Evolutionary conservation across 2,888 invertebrate genomes (phyloP).

Genomic region (Phyto melanocephala): DNA sequence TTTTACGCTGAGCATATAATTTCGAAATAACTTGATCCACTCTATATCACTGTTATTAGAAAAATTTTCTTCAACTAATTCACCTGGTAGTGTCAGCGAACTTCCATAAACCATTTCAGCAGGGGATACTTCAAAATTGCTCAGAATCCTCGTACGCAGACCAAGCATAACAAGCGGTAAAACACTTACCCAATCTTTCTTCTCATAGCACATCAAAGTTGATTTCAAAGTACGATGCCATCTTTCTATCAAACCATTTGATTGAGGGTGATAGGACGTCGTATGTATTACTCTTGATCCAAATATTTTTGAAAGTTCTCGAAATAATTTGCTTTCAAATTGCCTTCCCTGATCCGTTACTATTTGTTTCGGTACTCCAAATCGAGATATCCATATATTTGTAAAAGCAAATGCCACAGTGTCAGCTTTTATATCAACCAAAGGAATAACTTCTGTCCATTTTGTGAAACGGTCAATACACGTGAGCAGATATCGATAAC

Average conservation of each 20-base stretch:
- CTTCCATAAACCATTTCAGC: neutral
- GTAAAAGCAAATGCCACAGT: conserved; percentile 17
- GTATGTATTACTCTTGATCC: conserved; percentile 5
- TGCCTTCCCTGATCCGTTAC: conserved; percentile 10
- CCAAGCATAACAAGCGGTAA: conserved; percentile 4
- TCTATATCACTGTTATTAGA: neutral
- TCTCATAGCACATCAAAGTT: conserved; percentile 12
- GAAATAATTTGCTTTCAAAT: conserved; percentile 14
- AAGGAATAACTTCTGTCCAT: conserved; percentile 25
- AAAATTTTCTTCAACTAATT: neutral
- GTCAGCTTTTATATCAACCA: conserved; percentile 14
- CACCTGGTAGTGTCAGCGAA: neutral
- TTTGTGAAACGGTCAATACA: conserved; percentile 10
- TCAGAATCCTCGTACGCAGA: neutral
- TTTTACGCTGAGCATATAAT: neutral
- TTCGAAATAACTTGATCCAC: neutral
- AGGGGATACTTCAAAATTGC: conserved; percentile 5
- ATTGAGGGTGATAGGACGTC: conserved; percentile 26
- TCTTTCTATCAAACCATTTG: conserved; percentile 31
- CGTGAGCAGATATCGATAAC: conserved; percentile 21
- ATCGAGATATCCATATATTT: conserved; percentile 9
- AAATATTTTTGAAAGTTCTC: conserved; percentile 11
- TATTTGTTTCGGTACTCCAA: conserved; percentile 16
- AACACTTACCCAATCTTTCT: conserved; percentile 2
- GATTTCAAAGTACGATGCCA: conserved; percentile 19